Base-by-base conservation (phyloP, 2,113 vertebrate species). In the Phyllostomus hastatus region DNA sequence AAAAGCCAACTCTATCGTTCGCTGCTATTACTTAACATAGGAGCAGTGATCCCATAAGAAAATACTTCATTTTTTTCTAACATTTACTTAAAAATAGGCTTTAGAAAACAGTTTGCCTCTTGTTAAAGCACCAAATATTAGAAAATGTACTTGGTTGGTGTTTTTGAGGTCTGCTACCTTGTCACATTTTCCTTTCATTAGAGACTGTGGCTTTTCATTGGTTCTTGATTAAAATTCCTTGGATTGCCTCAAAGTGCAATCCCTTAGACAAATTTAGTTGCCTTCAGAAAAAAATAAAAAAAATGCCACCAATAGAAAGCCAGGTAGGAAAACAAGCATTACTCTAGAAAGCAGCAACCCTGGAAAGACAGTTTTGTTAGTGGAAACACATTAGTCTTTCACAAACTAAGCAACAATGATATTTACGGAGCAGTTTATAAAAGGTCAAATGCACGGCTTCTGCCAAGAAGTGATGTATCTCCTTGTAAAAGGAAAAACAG, bases 321-420 rank as follows among this genome's bases (percentile, higher is more conserved):
- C 46, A 70, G 83, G 24, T 5, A 70, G 1, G 64, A 95, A 97
- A 98, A 96, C 66, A 92, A 86, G 91, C 6, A 50, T 89, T 6
- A 26, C 67, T 69, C 26, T 48, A 95, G 96, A 87, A 41, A 92
- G 48, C 96, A 76, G 72, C 67, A 78, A 73, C 90, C 76, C 95
- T 90, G 82, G 93, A 97, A 96, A 98, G 96, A 97, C 97, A 98
- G 54, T 59, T 96, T 96, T 95, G 97, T 98, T 96, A 91, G 87
- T 75, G 7, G 92, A 97, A 97, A 95, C 19, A 95, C 14, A 19
- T 87, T 4, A 7, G 88, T 94, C 83, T 88, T 97, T 83, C 81
- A 97, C 52, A 95, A 97, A 94, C 79, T 93, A 48, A 97, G 97
- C 48, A 8, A 95, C 0, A 0, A 87, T 0, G 54, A 35, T 88